Percentiles rank a stretch among this genome's conserved stretches.
phyloP scores from a whole-genome alignment of 2,888 invertebrate genomes.

The Cosmorhoe ocellata region DNA sequence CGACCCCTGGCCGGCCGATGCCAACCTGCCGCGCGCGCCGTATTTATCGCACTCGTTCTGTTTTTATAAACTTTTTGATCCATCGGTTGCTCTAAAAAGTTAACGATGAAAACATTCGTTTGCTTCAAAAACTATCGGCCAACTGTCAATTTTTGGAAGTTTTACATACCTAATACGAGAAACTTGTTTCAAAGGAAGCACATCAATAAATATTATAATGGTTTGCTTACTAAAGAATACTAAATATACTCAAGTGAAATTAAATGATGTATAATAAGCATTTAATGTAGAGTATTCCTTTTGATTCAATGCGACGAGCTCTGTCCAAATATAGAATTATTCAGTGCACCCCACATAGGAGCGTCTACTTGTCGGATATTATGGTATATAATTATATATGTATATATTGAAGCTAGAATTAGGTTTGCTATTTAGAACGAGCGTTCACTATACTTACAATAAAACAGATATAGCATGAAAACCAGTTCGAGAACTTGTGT shows the following conservation, averaged over 20 bases:
- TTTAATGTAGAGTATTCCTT: too few relatives aligned
- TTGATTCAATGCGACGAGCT: slow-evolving; percentile 49
- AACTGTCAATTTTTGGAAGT: neutral
- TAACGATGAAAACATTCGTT: slow-evolving; percentile 14
- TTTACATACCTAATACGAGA: neutral
- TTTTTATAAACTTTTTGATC: slow-evolving; percentile 17
- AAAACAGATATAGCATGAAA: too few relatives aligned
- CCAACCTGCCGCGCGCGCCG: slow-evolving; percentile 21
- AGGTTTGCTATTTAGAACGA: slow-evolving; percentile 36
- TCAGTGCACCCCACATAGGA: slow-evolving; percentile 46
- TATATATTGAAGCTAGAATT: slow-evolving; percentile 35
- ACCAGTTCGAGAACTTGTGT: too few relatives aligned
- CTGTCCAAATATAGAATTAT: slow-evolving; percentile 56
- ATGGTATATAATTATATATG: too few relatives aligned
- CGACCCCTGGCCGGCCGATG: slow-evolving; percentile 40
- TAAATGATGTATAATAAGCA: too few relatives aligned
- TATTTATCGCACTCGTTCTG: slow-evolving; percentile 8
- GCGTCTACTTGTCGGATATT: slow-evolving; percentile 29
- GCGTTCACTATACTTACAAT: too few relatives aligned
- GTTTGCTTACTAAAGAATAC: too few relatives aligned
- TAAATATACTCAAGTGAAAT: slow-evolving; percentile 28
- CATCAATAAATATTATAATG: too few relatives aligned
- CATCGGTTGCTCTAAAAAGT: slow-evolving; percentile 21
- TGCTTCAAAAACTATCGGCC: slow-evolving; percentile 9
- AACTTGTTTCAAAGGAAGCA: neutral